Percentiles rank a stretch among this genome's conserved stretches.
Conservation (phyloP, 2,797 vertebrate genomes). For the Poeciliopsis paucimaculata region DNA sequence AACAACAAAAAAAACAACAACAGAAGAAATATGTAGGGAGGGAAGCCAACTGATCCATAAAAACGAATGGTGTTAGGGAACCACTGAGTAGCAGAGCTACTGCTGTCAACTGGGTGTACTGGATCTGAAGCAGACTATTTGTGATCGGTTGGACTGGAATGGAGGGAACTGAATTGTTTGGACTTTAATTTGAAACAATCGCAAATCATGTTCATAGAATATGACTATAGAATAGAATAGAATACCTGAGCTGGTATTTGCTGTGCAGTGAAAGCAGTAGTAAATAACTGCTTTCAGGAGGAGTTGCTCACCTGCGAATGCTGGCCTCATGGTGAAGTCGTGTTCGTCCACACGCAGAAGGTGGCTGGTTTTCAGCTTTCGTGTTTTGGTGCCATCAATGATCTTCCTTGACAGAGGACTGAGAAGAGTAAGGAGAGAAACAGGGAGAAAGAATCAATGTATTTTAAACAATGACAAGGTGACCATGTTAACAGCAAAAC, state of each 20-base stretch:
- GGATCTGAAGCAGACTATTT: not conserved
- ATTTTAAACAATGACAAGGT: not conserved
- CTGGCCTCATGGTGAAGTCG: slow-evolving; percentile 94
- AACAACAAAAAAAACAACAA: not conserved
- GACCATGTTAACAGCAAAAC: not conserved
- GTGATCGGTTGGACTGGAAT: not conserved
- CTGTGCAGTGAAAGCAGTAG: not conserved
- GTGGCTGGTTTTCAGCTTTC: slow-evolving; percentile 84
- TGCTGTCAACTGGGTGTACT: not conserved
- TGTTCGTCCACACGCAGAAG: slow-evolving; percentile 91
- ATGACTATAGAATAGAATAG: not conserved
- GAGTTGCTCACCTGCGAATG: slow-evolving; percentile 88
- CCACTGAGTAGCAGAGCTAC: not conserved
- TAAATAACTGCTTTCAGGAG: not conserved
- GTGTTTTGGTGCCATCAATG: slow-evolving; percentile 86
- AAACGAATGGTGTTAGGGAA: not conserved
- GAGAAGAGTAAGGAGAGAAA: slow-evolving; percentile 11
- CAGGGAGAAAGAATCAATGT: not conserved
- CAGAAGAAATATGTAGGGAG: not conserved
- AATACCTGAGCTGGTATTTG: not conserved
- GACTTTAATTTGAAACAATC: not conserved
- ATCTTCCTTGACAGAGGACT: slow-evolving; percentile 87
- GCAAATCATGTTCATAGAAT: not conserved
- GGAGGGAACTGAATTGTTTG: not conserved
- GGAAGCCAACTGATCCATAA: not conserved